These are phyloP conservation scores for Marmota monax DNA, from an alignment of 2,113 vertebrate genomes.

Conservation along the genomic window DNA sequence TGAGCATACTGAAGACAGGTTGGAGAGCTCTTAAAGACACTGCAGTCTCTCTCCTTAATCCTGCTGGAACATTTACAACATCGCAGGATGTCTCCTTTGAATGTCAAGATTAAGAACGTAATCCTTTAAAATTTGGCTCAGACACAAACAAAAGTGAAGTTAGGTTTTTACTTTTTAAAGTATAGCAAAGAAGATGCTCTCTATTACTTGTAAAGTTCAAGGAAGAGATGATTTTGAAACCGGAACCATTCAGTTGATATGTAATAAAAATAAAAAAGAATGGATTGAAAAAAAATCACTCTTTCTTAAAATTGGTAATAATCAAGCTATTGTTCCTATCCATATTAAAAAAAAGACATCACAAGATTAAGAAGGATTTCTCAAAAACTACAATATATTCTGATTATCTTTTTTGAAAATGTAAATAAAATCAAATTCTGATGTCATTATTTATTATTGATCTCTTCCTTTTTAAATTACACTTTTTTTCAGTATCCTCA, in stretches of 20 bases:
- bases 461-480: not conserved
- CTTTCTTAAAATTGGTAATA: not conserved
- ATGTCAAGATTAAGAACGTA: constrained; percentile 82
- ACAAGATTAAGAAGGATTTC: not conserved
- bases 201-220: not conserved
- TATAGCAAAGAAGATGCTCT: not conserved
- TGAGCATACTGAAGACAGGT: constrained; percentile 70
- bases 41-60: constrained; percentile 72
- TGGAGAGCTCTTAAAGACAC: constrained; percentile 66
- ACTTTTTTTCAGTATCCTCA: not conserved
- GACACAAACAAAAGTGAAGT: constrained; percentile 59
- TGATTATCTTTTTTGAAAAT: not conserved
- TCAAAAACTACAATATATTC: not conserved
- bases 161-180: constrained; percentile 32
- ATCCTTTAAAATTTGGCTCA: constrained; percentile 80
- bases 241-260: not conserved
- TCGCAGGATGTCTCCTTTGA: constrained; percentile 70
- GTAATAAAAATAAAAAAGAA: not conserved
- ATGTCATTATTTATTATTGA: not conserved
- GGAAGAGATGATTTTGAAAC: not conserved
- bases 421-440: constrained; percentile 15
- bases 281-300: not conserved
- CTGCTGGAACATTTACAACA: constrained; percentile 77
- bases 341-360: not conserved
- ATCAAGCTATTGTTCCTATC: not conserved